Percentiles rank a stretch among this genome's conserved stretches.
Evolutionary conservation across 2,888 invertebrate species (phyloP).

Genomic region (Lithosia quadra): DNA sequence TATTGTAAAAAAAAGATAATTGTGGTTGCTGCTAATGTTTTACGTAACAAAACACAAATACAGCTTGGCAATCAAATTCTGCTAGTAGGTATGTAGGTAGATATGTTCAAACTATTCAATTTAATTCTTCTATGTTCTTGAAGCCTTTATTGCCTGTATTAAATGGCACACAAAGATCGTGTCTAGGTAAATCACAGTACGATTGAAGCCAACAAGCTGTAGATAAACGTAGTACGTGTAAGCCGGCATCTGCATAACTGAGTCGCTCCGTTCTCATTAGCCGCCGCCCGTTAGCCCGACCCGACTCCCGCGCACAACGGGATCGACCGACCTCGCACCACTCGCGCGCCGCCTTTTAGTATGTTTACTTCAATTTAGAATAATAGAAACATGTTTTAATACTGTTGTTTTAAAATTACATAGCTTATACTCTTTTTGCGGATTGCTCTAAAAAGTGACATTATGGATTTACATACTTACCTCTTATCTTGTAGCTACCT

Average conservation of each 20-base stretch:
- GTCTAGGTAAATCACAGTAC: conserved; percentile 49
- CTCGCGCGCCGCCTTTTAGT: conserved; percentile 48
- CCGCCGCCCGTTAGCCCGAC: conserved; percentile 79
- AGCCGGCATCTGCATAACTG: conserved; percentile 81
- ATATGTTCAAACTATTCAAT: not conserved
- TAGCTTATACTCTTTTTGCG: conserved; percentile 1
- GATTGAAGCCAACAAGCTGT: conserved; percentile 52
- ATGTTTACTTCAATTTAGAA: conserved; percentile 54
- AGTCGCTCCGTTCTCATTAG: conserved; percentile 82
- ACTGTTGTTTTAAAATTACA: not conserved
- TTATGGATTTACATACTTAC: not conserved
- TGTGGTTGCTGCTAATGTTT: not conserved
- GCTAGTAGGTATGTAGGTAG: no score
- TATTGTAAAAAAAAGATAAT: not conserved
- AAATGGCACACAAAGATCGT: conserved; percentile 46
- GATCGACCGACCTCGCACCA: conserved; percentile 60
- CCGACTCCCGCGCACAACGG: conserved; percentile 73
- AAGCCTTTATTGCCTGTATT: not conserved
- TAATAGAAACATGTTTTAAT: conserved; percentile 44
- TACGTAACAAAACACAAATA: not conserved
- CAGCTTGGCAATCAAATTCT: not conserved
- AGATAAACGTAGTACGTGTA: conserved; percentile 57
- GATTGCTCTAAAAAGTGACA: conserved; percentile 5
- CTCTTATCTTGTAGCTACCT: not conserved
- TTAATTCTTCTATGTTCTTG: not conserved